Evolutionary conservation across 2,888 invertebrate genomes (phyloP), one percentile per base, ranked within the genome.

Genomic region (Tiliacea aurago): DNA sequence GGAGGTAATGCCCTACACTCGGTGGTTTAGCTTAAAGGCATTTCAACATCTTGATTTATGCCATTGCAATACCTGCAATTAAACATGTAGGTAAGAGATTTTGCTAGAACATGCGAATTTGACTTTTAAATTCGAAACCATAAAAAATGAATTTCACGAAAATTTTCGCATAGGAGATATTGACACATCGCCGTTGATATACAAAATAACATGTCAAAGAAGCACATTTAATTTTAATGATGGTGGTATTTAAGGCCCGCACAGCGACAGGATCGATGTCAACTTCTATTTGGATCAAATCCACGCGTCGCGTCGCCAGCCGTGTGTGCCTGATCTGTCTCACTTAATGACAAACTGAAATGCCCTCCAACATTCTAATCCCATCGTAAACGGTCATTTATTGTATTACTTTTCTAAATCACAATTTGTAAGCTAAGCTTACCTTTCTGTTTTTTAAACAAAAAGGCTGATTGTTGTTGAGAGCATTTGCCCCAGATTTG

Each of bases 351-450:
- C 64, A 63, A 70, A 66, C 47, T 49, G 65, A 59, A 73, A 70
- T 43, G 61, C 68, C 23, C 64, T 64, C 45, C 28, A 56, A 56
- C 64, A 65, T 70, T 74, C 53, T 65, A 74, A 78, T 68, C 64
- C 68, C 9, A 45, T 28, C 65, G 9, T 51, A 66, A 51, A 28
- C 15, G 49, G 43, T 13, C 28, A 70, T 71, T 45, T 18, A 37
- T 66, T 74, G 33, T 70, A 49, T 63, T 66, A 70, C 58, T 76
- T 61, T 64, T 58, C 37, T 28, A 73, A 81, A 61, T 70, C 28
- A 61, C 74, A 61, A 81, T 81, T 81, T 81, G 61, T 81, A 49
- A 55, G 70, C 70, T 70, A 65, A 70, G 73, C 64, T 78, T 58
- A 77, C 70, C 63, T 77, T 63, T 69, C 18, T 61, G 45, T 65